Evolutionary conservation across 2,888 invertebrate species (phyloP).

Genomic region (Limnephilus lunatus): DNA sequence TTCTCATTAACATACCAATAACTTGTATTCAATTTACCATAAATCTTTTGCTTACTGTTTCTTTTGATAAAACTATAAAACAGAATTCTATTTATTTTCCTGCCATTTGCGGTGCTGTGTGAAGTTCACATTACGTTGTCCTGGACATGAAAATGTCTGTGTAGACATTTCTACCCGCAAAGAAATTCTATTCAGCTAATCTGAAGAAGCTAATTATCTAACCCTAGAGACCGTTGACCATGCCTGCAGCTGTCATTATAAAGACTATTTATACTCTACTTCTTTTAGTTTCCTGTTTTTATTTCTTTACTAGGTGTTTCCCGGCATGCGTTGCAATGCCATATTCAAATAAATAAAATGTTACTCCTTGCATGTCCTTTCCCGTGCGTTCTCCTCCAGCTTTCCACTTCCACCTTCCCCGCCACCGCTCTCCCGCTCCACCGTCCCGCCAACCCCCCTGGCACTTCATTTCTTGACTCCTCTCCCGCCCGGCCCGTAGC

Average conservation of each 20-base stretch:
- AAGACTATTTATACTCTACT: background rate
- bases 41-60: background rate
- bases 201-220: background rate
- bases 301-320: no score
- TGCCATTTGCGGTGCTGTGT: background rate
- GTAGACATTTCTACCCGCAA: background rate
- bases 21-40: background rate
- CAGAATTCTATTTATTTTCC: background rate
- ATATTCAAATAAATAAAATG: no score
- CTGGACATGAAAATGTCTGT: background rate
- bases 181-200: background rate
- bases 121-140: background rate
- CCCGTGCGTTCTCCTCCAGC: no score
- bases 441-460: no score
- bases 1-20: slow-evolving; percentile 38
- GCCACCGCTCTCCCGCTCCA: no score
- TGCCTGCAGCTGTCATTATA: background rate
- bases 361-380: no score
- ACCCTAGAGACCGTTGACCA: background rate
- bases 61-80: slow-evolving; percentile 20
- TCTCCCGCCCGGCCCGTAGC: no score
- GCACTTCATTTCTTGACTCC: no score
- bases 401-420: no score
- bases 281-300: background rate
- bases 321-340: no score